These are phyloP conservation scores for Uropetala carovei DNA, from an alignment of 2,888 invertebrate species.

Conservation along the genomic window DNA sequence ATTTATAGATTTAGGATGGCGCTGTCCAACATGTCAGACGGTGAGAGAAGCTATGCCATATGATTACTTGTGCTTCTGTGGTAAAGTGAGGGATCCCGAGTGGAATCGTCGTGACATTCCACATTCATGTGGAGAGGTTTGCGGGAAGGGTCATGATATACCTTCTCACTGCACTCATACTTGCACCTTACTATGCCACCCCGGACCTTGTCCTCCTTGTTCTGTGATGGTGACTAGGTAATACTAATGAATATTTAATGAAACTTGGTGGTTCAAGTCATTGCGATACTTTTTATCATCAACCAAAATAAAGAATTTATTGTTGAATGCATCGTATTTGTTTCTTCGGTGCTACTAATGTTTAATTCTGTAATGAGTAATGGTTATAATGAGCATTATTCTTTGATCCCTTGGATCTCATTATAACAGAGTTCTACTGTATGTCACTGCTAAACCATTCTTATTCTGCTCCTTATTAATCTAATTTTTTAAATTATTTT, in stretches of 20 bases:
- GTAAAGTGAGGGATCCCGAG: constrained; percentile 85
- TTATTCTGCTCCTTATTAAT: too few species aligned
- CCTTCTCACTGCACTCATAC: constrained; percentile 75
- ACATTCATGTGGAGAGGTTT: constrained; percentile 94
- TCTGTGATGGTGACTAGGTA: constrained; percentile 83
- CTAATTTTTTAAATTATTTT: too few species aligned
- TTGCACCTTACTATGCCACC: constrained; percentile 92
- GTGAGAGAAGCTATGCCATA: constrained; percentile 84
- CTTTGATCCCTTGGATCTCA: too few species aligned
- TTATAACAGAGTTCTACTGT: too few species aligned
- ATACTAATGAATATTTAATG: constrained; percentile 67
- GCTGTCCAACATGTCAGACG: constrained; percentile 97
- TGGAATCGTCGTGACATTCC: constrained; percentile 87
- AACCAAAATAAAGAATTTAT: too few species aligned
- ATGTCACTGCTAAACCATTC: too few species aligned
- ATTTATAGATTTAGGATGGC: constrained; percentile 86
- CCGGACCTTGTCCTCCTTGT: constrained; percentile 96
- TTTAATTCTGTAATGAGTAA: too few species aligned
- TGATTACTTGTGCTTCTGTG: constrained; percentile 94
- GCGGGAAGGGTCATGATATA: constrained; percentile 80
- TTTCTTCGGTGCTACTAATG: too few species aligned
- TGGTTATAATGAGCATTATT: too few species aligned
- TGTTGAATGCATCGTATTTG: too few species aligned
- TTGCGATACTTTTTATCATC: too few species aligned
- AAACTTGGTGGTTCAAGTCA: too few species aligned